Evolutionary conservation across 2,888 invertebrate genomes (phyloP).

Genomic region (Scaptodrosophila latifasciaeformis): DNA sequence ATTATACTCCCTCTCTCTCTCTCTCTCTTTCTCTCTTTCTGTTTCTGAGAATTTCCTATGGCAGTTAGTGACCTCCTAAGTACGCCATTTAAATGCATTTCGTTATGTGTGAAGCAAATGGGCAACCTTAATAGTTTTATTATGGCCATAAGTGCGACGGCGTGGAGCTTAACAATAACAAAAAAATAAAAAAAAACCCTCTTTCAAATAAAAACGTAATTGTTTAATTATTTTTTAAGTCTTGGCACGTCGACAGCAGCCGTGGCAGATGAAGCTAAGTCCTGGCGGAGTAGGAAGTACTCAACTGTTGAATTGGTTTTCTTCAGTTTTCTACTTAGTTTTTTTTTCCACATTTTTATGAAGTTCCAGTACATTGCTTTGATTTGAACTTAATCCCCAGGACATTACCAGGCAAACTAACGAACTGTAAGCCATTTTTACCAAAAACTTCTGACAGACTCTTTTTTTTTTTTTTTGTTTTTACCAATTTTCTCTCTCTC

Average conservation of each 20-base stretch:
- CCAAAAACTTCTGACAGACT: too few relatives aligned
- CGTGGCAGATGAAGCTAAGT: too few relatives aligned
- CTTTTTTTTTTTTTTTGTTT: too few relatives aligned
- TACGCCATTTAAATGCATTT: constrained; percentile 61
- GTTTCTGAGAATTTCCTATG: too few relatives aligned
- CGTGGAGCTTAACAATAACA: too few relatives aligned
- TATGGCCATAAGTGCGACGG: constrained; percentile 19
- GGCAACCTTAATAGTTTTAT: constrained; percentile 54
- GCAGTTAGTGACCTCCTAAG: constrained; percentile 24
- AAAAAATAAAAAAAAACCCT: constrained; percentile 10
- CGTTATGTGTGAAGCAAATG: constrained; percentile 22
- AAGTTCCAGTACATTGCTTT: constrained; percentile 68
- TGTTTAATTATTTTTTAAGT: constrained; percentile 63
- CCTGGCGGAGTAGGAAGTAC: too few relatives aligned
- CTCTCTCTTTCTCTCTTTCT: too few relatives aligned
- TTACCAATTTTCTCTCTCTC: too few relatives aligned
- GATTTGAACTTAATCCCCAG: constrained; percentile 72
- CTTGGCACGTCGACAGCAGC: too few relatives aligned
- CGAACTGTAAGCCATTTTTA: constrained; percentile 66
- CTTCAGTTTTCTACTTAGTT: constrained; percentile 6
- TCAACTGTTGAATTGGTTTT: constrained; percentile 14
- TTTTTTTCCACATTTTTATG: constrained; percentile 45
- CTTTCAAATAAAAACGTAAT: constrained; percentile 45
- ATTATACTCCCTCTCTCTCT: too few relatives aligned
- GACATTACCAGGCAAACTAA: constrained; percentile 58